phyloP scores from a whole-genome alignment of 2,888 invertebrate genomes.

The Cotesia congregata region DNA sequence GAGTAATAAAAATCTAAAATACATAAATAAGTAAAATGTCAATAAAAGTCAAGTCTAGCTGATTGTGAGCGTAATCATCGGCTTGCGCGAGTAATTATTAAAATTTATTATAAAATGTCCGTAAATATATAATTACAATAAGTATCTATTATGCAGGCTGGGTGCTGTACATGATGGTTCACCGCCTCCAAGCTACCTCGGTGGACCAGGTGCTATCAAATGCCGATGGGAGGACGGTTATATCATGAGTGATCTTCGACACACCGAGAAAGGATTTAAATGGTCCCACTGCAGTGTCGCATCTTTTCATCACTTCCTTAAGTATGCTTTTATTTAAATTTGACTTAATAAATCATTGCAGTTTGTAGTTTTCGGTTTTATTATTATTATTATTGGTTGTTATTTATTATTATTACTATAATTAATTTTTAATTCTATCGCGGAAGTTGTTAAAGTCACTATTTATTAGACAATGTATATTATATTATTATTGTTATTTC shows the following conservation, averaged over 20 bases:
- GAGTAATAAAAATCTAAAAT: constrained; percentile 26
- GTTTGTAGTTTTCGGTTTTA: no score
- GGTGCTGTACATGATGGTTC: constrained; percentile 98
- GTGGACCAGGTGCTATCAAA: constrained; percentile 94
- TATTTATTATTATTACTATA: not conserved
- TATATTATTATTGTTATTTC: not conserved
- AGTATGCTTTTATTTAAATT: constrained; percentile 75
- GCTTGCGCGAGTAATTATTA: not conserved
- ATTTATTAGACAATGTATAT: not conserved
- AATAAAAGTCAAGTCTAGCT: no score
- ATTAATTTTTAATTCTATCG: not conserved
- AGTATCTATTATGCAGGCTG: constrained; percentile 73
- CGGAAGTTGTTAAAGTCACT: not conserved
- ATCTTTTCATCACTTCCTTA: constrained; percentile 95
- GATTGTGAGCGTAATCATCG: not conserved
- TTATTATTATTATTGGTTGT: not conserved
- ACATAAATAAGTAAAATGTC: not conserved
- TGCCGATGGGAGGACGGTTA: constrained; percentile 97
- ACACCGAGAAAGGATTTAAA: constrained; percentile 94
- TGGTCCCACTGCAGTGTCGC: constrained; percentile 95
- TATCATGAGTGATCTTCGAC: constrained; percentile 95
- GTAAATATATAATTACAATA: no score
- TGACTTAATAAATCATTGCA: no score
- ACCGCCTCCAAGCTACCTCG: constrained; percentile 93
- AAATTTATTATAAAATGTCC: not conserved